A percentile compares a stretch with the other conserved stretches of the same genome.
Conservation (phyloP, 2,888 invertebrate genomes). For the Cerceris rybyensis region DNA sequence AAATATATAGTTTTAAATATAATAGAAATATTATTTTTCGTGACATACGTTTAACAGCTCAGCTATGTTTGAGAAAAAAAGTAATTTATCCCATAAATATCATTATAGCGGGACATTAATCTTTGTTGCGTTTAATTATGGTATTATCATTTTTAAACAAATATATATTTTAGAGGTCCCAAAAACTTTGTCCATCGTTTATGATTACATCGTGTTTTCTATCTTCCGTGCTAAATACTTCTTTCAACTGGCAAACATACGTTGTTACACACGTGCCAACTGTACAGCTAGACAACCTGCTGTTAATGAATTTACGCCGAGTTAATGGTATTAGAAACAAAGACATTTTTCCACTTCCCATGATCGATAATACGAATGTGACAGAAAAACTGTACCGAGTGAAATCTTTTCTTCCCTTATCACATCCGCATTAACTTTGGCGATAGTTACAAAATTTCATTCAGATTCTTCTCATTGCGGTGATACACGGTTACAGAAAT, state of each 20-base stretch:
- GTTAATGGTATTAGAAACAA: slow-evolving; percentile 52
- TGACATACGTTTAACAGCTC: slow-evolving; percentile 71
- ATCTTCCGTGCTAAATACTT: slow-evolving; percentile 42
- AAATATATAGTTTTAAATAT: slow-evolving; percentile 69
- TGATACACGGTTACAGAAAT: neutral
- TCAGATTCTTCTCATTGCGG: slow-evolving; percentile 20
- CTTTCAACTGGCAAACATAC: slow-evolving; percentile 48
- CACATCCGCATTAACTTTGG: slow-evolving; percentile 66
- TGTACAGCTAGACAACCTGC: slow-evolving; percentile 57
- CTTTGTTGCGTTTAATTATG: slow-evolving; percentile 66
- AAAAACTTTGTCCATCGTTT: slow-evolving; percentile 65
- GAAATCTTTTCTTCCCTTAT: slow-evolving; percentile 30
- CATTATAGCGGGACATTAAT: slow-evolving; percentile 43
- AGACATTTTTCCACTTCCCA: slow-evolving; percentile 41
- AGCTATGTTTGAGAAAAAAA: slow-evolving; percentile 51
- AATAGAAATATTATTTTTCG: slow-evolving; percentile 66
- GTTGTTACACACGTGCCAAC: slow-evolving; percentile 55
- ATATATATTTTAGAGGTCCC: slow-evolving; percentile 70
- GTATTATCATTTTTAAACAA: slow-evolving; percentile 66
- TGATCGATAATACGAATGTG: slow-evolving; percentile 56
- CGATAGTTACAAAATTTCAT: slow-evolving; percentile 51
- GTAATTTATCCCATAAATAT: slow-evolving; percentile 41
- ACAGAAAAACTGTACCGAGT: slow-evolving; percentile 17
- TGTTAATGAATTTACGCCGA: slow-evolving; percentile 57
- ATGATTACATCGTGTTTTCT: slow-evolving; percentile 46